Evolutionary conservation across 2,797 vertebrate species (phyloP), one percentile per base, ranked within the genome.

Genomic region (Cichlasoma orientale): DNA sequence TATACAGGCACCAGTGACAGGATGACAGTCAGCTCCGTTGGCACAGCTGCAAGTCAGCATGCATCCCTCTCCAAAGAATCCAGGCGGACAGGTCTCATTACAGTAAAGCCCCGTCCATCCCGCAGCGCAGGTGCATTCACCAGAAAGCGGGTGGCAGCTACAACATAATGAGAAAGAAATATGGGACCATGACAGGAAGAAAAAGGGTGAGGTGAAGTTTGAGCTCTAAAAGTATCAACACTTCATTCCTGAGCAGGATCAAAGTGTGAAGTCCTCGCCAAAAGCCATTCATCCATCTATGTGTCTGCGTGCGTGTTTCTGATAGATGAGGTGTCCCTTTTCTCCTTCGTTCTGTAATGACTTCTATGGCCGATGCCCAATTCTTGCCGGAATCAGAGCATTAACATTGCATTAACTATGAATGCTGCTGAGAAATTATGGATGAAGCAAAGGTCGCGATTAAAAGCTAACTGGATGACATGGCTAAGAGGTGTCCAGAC

Each of bases 141-240:
- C 98, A 59, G 98, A 98, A 85, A 99, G 94, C 0, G 98, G 98
- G 83, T 99, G 98, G 95, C 98, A 99, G 92, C 98, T 99, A 75
- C 76, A 86, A 82, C 85, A 83, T 86, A 88, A 92, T 78, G 75
- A 91, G 81, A 83, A 58, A 76, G 31, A 91, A 75, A 85, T 75
- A 91, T 86, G 56, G 74, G 68, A 84, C 69, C 78, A 87, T 82
- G 83, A 83, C 56, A 77, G 74, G 74, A 71, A 82, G 61, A 84
- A 74, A 84, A 77, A 66, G 71, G 72, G 75, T 72, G 66, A 82
- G 69, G 56, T 8, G 33, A 87, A 79, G 84, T 75, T 90, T 82
- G 53, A 82, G 29, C 57, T 29, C 52, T 29, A 78, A 90, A 82
- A 84, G 63, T 50, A 79, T 87, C 85, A 86, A 86, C 85, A 87